Base-by-base conservation (phyloP, 2,113 vertebrate genomes). In the Clarias batrachus region DNA sequence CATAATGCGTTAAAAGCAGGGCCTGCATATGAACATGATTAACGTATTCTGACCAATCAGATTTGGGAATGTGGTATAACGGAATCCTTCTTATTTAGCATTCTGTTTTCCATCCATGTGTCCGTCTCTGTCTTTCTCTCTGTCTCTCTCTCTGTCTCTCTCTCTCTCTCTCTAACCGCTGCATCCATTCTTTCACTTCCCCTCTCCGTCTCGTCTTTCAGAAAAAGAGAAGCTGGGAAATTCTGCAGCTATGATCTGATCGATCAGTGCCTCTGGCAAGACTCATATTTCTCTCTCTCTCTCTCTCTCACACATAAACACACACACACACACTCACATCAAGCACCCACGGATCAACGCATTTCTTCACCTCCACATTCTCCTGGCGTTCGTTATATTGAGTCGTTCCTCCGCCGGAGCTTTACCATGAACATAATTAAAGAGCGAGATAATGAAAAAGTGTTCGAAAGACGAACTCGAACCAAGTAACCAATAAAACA, bases 181-280 rank as follows among this genome's bases (percentile, higher is more conserved):
- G 71, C 54, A 77, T 87, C 91, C 92, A 85, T 87, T 88, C 81
- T 86, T 87, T 91, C 87, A 23, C 78, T 84, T 83, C 68, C 85
- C 17, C 41, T 66, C 76, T 85, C 87, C 80, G 1, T 78, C 90
- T 86, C 77, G 65, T 84, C 56, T 87, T 86, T 81, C 92, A 88
- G 90, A 91, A 91, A 93, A 92, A 91, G 93, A 92, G 92, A 91
- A 89, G 87, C 92, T 92, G 92, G 93, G 93, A 94, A 73, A 91
- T 92, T 92, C 91, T 90, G 88, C 92, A 90, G 92, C 92, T 86
- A 89, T 88, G 90, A 93, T 93, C 92, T 91, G 91, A 95, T 95
- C 93, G 93, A 95, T 95, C 84, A 80, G 82, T 65, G 92, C 93
- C 93, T 56, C 68, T 85, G 93, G 94, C 92, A 48, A 92, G 89